phyloP scores from a whole-genome alignment of 2,113 vertebrate species.

The Maccullochella peelii region DNA sequence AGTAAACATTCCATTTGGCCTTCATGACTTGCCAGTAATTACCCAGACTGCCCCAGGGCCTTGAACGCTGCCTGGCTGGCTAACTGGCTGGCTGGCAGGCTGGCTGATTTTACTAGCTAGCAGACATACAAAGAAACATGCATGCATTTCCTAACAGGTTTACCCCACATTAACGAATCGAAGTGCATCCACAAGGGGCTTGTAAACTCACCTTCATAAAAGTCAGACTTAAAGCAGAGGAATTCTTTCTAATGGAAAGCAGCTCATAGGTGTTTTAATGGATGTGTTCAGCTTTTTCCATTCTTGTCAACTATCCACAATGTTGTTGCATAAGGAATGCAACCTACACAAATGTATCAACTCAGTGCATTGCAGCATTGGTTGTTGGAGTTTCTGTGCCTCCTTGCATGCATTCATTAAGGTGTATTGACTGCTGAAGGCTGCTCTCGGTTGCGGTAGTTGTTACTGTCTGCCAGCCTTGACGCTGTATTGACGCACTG shows the following conservation, averaged over 20 bases:
- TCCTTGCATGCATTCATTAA: constrained; percentile 17
- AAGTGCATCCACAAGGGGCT: constrained; percentile 46
- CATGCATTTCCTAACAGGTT: constrained; percentile 66
- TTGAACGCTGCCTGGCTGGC: constrained; percentile 53
- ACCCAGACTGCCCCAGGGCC: constrained; percentile 79
- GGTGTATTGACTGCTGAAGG: constrained; percentile 23
- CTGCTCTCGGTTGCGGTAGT: constrained; percentile 22
- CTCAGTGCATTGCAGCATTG: not conserved
- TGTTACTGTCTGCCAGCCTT: constrained; percentile 37
- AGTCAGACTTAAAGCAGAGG: constrained; percentile 33
- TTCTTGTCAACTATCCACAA: constrained; percentile 4
- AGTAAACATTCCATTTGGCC: constrained; percentile 85
- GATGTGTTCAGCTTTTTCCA: constrained; percentile 48
- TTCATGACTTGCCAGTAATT: constrained; percentile 84
- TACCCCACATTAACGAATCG: constrained; percentile 50
- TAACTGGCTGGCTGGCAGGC: constrained; percentile 36
- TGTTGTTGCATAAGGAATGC: constrained; percentile 9
- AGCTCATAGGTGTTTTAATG: constrained; percentile 37
- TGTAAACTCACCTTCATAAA: constrained; percentile 61
- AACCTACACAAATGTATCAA: not conserved
- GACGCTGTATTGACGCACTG: constrained; percentile 43
- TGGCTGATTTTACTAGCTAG: constrained; percentile 71
- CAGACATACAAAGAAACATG: constrained; percentile 69
- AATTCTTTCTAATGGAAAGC: constrained; percentile 51
- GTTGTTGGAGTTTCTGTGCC: not conserved